A percentile compares a stretch with the other conserved stretches of the same genome.
Evolutionary conservation across 30 jellyfish, hydroid and myxozoan species (phyloP).

Genomic region (Aurelia coerulea): DNA sequence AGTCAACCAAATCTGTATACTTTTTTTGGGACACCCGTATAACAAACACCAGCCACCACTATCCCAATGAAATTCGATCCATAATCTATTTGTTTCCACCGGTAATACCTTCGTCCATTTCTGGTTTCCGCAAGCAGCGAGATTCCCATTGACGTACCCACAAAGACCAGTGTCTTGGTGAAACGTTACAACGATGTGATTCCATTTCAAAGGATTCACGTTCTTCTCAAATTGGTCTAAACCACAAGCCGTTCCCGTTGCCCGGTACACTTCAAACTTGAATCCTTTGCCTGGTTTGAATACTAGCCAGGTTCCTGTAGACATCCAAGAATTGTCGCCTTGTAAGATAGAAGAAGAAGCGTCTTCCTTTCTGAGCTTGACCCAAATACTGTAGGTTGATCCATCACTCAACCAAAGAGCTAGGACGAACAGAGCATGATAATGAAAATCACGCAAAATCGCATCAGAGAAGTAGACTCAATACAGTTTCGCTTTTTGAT

Average conservation of each 20-base stretch:
- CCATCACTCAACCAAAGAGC: slow-evolving; percentile 20
- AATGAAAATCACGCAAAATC: too few relatives aligned
- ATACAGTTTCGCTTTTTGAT: too few relatives aligned
- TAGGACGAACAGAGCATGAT: background rate
- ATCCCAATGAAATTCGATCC: too few relatives aligned
- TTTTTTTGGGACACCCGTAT: too few relatives aligned
- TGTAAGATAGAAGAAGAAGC: background rate
- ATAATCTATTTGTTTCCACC: too few relatives aligned
- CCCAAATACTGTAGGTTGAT: slow-evolving; percentile 11
- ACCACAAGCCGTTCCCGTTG: background rate
- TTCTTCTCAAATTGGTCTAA: background rate
- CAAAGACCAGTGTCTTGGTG: background rate
- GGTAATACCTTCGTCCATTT: too few relatives aligned
- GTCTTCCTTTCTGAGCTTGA: background rate
- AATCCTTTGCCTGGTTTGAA: background rate
- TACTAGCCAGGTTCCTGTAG: background rate
- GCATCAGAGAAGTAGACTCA: too few relatives aligned
- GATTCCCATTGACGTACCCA: slow-evolving; percentile 2
- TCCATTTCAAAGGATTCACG: background rate
- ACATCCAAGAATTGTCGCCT: background rate
- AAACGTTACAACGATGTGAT: background rate
- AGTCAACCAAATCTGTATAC: too few relatives aligned
- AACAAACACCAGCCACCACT: too few relatives aligned
- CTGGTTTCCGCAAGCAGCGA: background rate
- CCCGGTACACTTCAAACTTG: background rate